These are phyloP conservation scores for Cyprinodon variegatus DNA, from an alignment of 2,113 vertebrate species.

Conservation along the genomic window DNA sequence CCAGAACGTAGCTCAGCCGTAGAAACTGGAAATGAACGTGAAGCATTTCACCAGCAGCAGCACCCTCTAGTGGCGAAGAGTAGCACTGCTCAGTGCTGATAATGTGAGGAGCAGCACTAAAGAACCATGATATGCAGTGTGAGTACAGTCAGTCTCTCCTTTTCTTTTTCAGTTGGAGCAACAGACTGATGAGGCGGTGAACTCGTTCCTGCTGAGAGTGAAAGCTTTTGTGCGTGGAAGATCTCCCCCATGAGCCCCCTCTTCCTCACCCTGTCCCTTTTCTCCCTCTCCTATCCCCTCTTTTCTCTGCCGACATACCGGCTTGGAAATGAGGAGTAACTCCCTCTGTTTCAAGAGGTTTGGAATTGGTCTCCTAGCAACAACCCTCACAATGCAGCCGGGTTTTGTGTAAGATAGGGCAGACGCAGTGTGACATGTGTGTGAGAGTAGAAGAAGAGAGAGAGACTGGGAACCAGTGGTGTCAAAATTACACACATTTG, in stretches of 20 bases:
- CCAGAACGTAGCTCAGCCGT: too few species aligned
- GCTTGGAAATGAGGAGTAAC: slow-evolving; percentile 71
- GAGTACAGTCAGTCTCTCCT: background rate
- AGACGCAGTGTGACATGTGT: slow-evolving; percentile 49
- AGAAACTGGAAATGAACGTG: too few species aligned
- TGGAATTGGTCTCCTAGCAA: slow-evolving; percentile 82
- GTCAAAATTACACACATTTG: background rate
- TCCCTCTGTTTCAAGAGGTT: slow-evolving; percentile 77
- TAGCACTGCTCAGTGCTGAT: background rate
- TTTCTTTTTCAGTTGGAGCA: slow-evolving; percentile 8
- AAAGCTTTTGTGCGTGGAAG: slow-evolving; percentile 56
- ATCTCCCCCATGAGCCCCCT: slow-evolving; percentile 18
- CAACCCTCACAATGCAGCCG: slow-evolving; percentile 73
- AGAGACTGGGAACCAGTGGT: slow-evolving; percentile 41
- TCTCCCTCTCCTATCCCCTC: slow-evolving; percentile 43
- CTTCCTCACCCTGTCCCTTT: slow-evolving; percentile 10
- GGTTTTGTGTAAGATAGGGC: slow-evolving; percentile 62
- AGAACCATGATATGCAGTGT: background rate
- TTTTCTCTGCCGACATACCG: slow-evolving; percentile 42
- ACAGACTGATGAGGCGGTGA: slow-evolving; percentile 43
- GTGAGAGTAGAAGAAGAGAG: slow-evolving; percentile 41
- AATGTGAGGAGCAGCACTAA: slow-evolving; percentile 9
- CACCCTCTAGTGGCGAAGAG: slow-evolving; percentile 14
- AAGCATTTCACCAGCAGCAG: too few species aligned
- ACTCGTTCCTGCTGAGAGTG: slow-evolving; percentile 34